These are phyloP conservation scores for Cantharis lateralis DNA, from an alignment of 2,888 invertebrate species.

Conservation along the genomic window DNA sequence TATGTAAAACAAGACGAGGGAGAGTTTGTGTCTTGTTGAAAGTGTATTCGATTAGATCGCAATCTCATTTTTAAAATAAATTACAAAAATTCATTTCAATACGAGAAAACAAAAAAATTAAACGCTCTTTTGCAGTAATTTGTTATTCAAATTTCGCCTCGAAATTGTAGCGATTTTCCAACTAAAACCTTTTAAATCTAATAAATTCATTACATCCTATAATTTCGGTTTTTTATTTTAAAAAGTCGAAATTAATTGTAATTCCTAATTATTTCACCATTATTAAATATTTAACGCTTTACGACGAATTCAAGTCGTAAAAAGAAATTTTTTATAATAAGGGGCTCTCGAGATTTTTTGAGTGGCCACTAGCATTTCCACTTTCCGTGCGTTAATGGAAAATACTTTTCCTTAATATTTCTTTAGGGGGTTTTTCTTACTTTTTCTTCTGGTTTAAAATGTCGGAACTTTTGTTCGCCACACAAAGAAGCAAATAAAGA, in stretches of 20 bases:
- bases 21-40: background rate
- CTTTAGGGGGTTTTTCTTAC: slow-evolving; percentile 13
- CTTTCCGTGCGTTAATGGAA: slow-evolving; percentile 11
- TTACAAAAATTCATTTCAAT: background rate
- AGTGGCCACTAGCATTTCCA: background rate
- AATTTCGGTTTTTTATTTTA: background rate
- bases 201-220: background rate
- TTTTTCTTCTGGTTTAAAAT: slow-evolving; percentile 6
- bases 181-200: background rate
- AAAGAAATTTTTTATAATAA: background rate
- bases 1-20: slow-evolving; percentile 16
- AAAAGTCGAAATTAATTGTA: background rate
- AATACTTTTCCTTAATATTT: slow-evolving; percentile 16
- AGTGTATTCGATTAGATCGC: background rate
- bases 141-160: background rate
- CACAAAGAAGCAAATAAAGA: slow-evolving; percentile 22
- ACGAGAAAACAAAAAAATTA: background rate
- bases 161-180: background rate
- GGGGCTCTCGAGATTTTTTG: background rate
- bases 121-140: background rate
- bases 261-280: background rate
- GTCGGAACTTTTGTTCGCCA: slow-evolving; percentile 13
- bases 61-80: background rate
- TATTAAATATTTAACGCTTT: background rate
- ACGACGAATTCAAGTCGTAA: background rate